Evolutionary conservation across 37 sponge, comb jelly and placozoan genomes (phyloP).

Genomic region (Beroe ovata): DNA sequence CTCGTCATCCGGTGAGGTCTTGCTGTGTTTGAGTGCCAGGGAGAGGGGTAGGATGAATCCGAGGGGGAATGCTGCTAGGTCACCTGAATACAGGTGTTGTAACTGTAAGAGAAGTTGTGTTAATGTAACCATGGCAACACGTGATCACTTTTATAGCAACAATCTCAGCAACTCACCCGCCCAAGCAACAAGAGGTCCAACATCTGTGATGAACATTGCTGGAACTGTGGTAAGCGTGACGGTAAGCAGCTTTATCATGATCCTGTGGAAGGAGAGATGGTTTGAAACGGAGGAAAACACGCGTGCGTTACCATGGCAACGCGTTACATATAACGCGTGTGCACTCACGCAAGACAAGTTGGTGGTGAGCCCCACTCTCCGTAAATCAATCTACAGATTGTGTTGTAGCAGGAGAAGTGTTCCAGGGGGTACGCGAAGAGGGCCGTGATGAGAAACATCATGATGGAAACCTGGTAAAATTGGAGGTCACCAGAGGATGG

Average conservation of each 20-base stretch:
- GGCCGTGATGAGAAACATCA: conserved; percentile 44
- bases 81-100: conserved; percentile 4
- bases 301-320: background rate
- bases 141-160: too few relatives aligned
- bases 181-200: conserved; percentile 50
- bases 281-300: too few relatives aligned
- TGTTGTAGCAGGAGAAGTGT: conserved; percentile 56
- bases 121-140: too few relatives aligned
- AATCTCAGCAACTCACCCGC: conserved; percentile 50
- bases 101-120: too few relatives aligned
- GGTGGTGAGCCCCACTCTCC: conserved; percentile 34
- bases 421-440: conserved; percentile 60
- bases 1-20: background rate
- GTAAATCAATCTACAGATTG: conserved; percentile 31
- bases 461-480: conserved; percentile 37
- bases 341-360: background rate
- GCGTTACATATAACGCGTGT: background rate
- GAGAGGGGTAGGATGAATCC: conserved; percentile 46
- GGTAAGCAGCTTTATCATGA: background rate
- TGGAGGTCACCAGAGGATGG: too few relatives aligned
- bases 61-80: conserved; percentile 53
- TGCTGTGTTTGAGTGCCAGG: conserved; percentile 19
- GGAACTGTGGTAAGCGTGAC: background rate
- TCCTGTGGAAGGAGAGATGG: too few relatives aligned
- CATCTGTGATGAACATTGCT: background rate